These are phyloP conservation scores for Xenopus petersii DNA, from an alignment of 2,797 vertebrate species.

Conservation along the genomic window DNA sequence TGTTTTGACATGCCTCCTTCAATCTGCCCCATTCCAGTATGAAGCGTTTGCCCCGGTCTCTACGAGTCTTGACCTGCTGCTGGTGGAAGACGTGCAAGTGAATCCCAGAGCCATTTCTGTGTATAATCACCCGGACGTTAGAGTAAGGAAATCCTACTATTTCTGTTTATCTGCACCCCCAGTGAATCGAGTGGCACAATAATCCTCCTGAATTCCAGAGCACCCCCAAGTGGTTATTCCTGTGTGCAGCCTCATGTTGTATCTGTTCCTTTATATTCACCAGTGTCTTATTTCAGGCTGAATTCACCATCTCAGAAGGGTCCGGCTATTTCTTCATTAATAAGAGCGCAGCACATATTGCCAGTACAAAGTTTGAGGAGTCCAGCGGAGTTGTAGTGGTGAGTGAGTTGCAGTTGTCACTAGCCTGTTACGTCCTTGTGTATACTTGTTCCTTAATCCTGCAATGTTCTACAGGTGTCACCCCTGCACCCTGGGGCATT, in stretches of 20 bases:
- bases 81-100: conserved; percentile 88
- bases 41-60: conserved; percentile 72
- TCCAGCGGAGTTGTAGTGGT: not conserved
- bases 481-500: conserved; percentile 72
- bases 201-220: too few species aligned
- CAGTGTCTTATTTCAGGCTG: not conserved
- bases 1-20: too few species aligned
- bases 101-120: conserved; percentile 75
- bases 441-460: too few species aligned
- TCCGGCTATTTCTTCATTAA: not conserved
- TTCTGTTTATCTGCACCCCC: too few species aligned
- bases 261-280: too few species aligned
- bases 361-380: not conserved
- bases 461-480: conserved; percentile 67
- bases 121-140: conserved; percentile 86
- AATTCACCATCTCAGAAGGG: not conserved
- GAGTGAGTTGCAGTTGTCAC: not conserved
- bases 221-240: too few species aligned
- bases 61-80: conserved; percentile 81
- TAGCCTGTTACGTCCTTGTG: too few species aligned
- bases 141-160: conserved; percentile 65
- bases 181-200: too few species aligned
- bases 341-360: not conserved
- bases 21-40: conserved; percentile 62
- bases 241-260: too few species aligned